Percentiles rank a stretch among this genome's conserved stretches.
Conservation (phyloP, 1,140 invertebrate genomes). For the Hirudo medicinalis region DNA sequence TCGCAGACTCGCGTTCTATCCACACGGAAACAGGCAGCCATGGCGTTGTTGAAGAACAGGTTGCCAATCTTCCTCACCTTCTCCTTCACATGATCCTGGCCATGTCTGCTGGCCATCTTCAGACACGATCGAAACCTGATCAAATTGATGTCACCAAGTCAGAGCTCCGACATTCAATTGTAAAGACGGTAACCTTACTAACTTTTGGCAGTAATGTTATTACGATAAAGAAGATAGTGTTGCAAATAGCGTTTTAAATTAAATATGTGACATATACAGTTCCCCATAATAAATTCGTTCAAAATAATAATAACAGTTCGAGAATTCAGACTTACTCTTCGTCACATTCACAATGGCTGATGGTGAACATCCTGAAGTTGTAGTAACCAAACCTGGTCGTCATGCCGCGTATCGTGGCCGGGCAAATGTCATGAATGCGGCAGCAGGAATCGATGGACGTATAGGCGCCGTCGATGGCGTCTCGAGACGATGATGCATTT, state of each 20-base stretch:
- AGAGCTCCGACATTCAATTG: too few species aligned
- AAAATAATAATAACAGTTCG: too few species aligned
- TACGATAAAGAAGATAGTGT: too few species aligned
- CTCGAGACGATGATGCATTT: not conserved
- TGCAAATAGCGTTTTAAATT: too few species aligned
- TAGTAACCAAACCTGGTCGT: not conserved
- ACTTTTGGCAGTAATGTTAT: too few species aligned
- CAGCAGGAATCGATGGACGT: not conserved
- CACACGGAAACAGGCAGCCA: not conserved
- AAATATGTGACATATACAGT: too few species aligned
- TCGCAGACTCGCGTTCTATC: not conserved
- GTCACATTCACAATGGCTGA: constrained; percentile 1
- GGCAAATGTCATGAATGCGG: not conserved
- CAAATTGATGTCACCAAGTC: too few species aligned
- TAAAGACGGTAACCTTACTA: too few species aligned
- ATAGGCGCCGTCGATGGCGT: not conserved
- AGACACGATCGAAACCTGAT: constrained; percentile 7
- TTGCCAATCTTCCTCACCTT: not conserved
- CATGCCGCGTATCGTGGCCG: not conserved
- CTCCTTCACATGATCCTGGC: not conserved
- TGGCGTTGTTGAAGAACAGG: constrained; percentile 3
- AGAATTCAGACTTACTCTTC: not conserved
- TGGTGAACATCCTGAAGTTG: constrained; percentile 3
- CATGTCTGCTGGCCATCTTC: not conserved
- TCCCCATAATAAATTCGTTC: too few species aligned